phyloP scores from a whole-genome alignment of 1,140 invertebrate genomes.

The Dreissena rostriformis region DNA sequence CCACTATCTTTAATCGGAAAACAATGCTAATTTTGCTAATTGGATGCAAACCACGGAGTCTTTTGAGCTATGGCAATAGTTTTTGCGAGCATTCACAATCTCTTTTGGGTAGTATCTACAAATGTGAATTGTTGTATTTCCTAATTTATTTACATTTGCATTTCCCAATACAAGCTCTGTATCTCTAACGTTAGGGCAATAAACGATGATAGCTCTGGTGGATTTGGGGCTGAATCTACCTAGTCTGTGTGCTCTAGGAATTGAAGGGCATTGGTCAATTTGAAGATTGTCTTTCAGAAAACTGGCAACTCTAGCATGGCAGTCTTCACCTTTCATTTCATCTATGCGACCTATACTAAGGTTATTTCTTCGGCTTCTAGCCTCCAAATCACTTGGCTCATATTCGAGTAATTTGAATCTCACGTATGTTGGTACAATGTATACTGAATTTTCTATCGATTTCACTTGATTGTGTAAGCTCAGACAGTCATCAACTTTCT shows the following conservation, averaged over 20 bases:
- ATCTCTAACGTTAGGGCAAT: too few relatives aligned
- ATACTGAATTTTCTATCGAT: constrained; percentile 57
- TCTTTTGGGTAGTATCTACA: too few relatives aligned
- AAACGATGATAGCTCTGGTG: too few relatives aligned
- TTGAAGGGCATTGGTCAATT: neutral
- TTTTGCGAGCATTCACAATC: too few relatives aligned
- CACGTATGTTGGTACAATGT: neutral
- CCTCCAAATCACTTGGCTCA: constrained; percentile 19
- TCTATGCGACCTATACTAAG: constrained; percentile 7
- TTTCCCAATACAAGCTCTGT: too few relatives aligned
- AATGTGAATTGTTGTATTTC: too few relatives aligned
- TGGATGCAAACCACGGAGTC: too few relatives aligned
- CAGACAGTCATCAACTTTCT: constrained; percentile 17
- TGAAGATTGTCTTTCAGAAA: neutral
- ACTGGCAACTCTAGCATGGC: neutral
- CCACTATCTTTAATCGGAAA: too few relatives aligned
- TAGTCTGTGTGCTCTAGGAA: constrained; percentile 1
- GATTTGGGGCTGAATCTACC: too few relatives aligned
- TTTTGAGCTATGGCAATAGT: too few relatives aligned
- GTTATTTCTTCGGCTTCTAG: constrained; percentile 25
- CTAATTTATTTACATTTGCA: too few relatives aligned
- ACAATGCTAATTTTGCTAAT: too few relatives aligned
- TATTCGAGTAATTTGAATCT: constrained; percentile 20
- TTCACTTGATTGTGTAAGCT: constrained; percentile 3
- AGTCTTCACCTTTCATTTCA: constrained; percentile 19